These are phyloP conservation scores for Lottia gigantea DNA, from an alignment of 2,888 invertebrate genomes.

Conservation along the genomic window DNA sequence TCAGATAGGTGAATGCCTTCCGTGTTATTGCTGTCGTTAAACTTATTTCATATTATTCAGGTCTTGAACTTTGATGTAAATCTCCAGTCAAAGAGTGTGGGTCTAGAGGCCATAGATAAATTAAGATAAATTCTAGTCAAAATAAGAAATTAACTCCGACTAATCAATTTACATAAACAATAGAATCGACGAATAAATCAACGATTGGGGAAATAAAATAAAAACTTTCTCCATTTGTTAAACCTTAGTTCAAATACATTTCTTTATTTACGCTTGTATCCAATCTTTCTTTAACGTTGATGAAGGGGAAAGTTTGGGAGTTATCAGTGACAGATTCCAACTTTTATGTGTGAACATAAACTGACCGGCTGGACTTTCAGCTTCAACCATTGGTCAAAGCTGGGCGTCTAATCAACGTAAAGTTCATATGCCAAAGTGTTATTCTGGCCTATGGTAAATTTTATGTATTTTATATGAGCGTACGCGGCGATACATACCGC, in stretches of 20 bases:
- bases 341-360: not conserved
- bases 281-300: conserved; percentile 4
- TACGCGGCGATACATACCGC: not conserved
- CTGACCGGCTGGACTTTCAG: not conserved
- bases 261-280: not conserved
- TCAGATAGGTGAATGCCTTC: no score
- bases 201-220: conserved; percentile 1
- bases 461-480: conserved; percentile 8
- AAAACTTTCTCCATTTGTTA: not conserved
- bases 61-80: no score
- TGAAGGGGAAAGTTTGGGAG: not conserved
- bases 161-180: no score
- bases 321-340: conserved; percentile 9
- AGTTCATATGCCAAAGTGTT: conserved; percentile 2
- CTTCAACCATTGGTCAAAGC: not conserved
- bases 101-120: no score
- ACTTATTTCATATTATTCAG: no score
- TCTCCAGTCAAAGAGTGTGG: no score
- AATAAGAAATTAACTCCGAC: no score
- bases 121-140: no score
- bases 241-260: not conserved
- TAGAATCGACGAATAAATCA: not conserved
- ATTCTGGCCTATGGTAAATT: not conserved
- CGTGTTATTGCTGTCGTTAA: no score
- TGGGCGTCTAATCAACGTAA: conserved; percentile 4